Percentiles rank a stretch among this genome's conserved stretches.
Conservation (phyloP, 92 coral and sea anemone genomes). For the Phenganax marumi region DNA sequence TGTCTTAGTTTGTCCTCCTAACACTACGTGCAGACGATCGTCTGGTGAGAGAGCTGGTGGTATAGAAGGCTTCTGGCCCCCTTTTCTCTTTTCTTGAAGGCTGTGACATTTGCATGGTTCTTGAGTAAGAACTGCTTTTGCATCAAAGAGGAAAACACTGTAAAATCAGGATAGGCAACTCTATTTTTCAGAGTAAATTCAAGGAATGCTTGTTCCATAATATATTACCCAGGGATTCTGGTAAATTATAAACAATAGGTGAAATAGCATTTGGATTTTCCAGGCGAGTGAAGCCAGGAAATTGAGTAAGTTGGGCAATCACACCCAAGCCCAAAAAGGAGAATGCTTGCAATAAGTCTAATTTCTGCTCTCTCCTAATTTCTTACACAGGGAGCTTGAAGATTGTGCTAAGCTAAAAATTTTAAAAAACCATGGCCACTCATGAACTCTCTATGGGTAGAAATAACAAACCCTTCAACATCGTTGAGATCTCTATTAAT, state of each 20-base stretch:
- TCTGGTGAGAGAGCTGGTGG: too few species aligned
- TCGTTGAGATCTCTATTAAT: too few species aligned
- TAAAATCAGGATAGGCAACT: constrained; percentile 22
- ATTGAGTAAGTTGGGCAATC: too few species aligned
- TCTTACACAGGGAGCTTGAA: too few species aligned
- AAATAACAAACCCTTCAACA: too few species aligned
- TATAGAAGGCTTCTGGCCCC: not conserved
- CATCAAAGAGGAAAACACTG: constrained; percentile 7
- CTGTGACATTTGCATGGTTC: constrained; percentile 13
- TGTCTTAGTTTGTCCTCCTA: constrained; percentile 20
- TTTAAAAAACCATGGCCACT: too few species aligned
- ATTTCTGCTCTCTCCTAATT: too few species aligned
- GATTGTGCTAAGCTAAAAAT: too few species aligned
- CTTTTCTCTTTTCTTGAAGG: constrained; percentile 17
- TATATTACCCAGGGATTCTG: constrained; percentile 11
- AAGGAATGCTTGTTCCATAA: constrained; percentile 19
- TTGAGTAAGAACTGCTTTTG: not conserved
- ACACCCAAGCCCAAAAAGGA: too few species aligned
- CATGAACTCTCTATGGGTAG: too few species aligned
- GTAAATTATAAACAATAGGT: not conserved
- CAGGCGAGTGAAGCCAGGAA: constrained; percentile 13
- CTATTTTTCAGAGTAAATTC: constrained; percentile 4
- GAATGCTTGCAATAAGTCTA: too few species aligned
- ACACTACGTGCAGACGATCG: constrained; percentile 9
- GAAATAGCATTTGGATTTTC: constrained; percentile 16